phyloP scores from a whole-genome alignment of 1,140 invertebrate species.

The Rhizoglyphus robini region DNA sequence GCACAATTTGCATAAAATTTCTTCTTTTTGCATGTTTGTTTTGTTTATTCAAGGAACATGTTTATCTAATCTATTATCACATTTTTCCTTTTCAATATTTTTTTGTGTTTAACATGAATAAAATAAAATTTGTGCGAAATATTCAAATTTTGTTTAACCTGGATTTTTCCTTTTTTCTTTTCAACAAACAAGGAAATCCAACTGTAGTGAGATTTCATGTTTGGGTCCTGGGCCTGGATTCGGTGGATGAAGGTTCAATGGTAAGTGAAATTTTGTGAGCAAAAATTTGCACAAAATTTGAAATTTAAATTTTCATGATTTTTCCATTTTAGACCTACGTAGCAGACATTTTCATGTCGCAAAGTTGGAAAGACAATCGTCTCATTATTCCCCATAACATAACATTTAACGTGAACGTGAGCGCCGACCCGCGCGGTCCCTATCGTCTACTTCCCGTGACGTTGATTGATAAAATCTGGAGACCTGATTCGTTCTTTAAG shows the following conservation, averaged over 20 bases:
- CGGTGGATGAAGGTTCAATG: constrained; percentile 83
- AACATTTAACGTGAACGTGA: constrained; percentile 22
- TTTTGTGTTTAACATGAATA: not conserved
- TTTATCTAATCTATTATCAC: not conserved
- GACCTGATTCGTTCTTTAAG: constrained; percentile 28
- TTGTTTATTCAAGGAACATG: not conserved
- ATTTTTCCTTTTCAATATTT: not conserved
- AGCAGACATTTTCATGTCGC: constrained; percentile 76
- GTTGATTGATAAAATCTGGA: constrained; percentile 26
- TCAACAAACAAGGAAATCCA: constrained; percentile 51
- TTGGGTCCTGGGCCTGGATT: constrained; percentile 79
- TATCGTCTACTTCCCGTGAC: constrained; percentile 24
- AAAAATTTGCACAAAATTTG: not conserved
- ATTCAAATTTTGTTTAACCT: not conserved
- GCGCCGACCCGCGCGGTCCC: constrained; percentile 21
- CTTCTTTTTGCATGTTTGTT: not conserved
- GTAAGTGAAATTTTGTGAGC: constrained; percentile 35
- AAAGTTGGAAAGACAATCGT: constrained; percentile 70
- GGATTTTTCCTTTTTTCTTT: not conserved
- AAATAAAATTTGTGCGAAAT: not conserved
- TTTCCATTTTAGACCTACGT: constrained; percentile 55
- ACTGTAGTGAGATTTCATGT: constrained; percentile 79
- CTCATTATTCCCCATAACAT: constrained; percentile 24
- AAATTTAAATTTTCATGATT: not conserved
- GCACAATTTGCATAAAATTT: too few relatives aligned